Evolutionary conservation across 1,140 invertebrate species (phyloP), one percentile per base, ranked within the genome.

Genomic region (Conus ventricosus): DNA sequence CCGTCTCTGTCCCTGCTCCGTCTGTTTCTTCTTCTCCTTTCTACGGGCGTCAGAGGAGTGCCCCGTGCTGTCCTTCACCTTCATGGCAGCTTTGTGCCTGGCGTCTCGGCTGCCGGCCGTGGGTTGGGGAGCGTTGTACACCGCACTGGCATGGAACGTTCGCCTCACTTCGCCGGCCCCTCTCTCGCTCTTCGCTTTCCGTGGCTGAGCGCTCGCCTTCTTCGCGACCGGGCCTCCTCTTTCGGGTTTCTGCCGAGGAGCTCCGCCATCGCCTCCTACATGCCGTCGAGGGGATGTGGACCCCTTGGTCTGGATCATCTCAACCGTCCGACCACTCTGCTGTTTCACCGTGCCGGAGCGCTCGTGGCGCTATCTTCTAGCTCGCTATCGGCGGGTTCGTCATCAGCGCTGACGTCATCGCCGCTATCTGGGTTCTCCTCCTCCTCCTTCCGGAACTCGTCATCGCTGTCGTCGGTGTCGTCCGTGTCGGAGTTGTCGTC

Each of bases 401-500:
- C 63, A 23, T 20, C 53, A 54, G 83, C 87, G n/a, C 27, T 63
- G 15, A n/a, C 63, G 13, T 20, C 27, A 25, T 85, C 25, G 11
- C 17, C 53, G 1, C 0, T 8, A 5, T 53, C 25, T 8, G 25
- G 10, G 27, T 23, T 54, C 51, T 84, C 81, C 1, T 75, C 63
- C 60, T 84, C 17, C 17, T 88, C 89, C 20, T 39, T n/a, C 54
- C 85, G 39, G 11, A n/a, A 54, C 25, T 86, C 57, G 7, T 84
- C 82, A 51, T 63, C 75, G 4, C 81, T 84, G 63, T 84, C 80
- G 76, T 89, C 67, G 17, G 25, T 60, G 51, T 80, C 54, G 63
- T 63, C 78, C 1, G 71, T 88, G 71, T 85, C 85, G 57, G 84
- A 85, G 60, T 76, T 27, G 71, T 87, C 85, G 51, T 87, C 85